Evolutionary conservation across 2,113 vertebrate genomes (phyloP).

Genomic region (Antechinus flavipes): DNA sequence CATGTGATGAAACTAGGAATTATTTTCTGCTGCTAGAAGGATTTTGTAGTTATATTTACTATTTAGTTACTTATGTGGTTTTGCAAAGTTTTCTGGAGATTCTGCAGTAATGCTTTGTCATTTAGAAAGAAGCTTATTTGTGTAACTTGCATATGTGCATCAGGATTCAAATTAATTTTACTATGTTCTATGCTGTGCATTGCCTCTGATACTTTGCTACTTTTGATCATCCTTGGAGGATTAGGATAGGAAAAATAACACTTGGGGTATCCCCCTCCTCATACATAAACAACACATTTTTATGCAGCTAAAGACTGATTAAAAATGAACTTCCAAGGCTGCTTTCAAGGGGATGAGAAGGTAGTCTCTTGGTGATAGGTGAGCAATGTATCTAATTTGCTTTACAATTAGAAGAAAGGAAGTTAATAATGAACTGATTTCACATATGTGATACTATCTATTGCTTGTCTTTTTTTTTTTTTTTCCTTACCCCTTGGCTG

Average conservation of each 20-base stretch:
- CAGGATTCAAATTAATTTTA: neutral
- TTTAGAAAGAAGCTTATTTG: neutral
- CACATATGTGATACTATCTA: neutral
- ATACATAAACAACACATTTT: neutral
- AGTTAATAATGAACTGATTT: neutral
- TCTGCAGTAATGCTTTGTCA: neutral
- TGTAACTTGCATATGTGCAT: no score
- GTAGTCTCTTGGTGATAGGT: neutral
- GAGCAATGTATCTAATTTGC: neutral
- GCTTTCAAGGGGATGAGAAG: neutral
- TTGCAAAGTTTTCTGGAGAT: neutral
- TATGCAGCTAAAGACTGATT: neutral
- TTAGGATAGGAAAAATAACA: neutral
- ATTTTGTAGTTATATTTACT: constrained; percentile 10
- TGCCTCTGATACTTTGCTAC: neutral
- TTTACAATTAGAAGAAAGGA: neutral
- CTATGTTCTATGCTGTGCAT: neutral
- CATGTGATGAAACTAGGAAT: neutral
- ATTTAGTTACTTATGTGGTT: neutral
- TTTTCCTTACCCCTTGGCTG: neutral
- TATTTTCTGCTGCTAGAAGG: neutral
- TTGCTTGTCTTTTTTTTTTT: neutral
- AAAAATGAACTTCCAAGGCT: neutral
- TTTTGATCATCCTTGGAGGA: neutral
- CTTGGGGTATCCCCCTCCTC: neutral